phyloP scores from a whole-genome alignment of 2,113 vertebrate species.

The Chinchilla lanigera region DNA sequence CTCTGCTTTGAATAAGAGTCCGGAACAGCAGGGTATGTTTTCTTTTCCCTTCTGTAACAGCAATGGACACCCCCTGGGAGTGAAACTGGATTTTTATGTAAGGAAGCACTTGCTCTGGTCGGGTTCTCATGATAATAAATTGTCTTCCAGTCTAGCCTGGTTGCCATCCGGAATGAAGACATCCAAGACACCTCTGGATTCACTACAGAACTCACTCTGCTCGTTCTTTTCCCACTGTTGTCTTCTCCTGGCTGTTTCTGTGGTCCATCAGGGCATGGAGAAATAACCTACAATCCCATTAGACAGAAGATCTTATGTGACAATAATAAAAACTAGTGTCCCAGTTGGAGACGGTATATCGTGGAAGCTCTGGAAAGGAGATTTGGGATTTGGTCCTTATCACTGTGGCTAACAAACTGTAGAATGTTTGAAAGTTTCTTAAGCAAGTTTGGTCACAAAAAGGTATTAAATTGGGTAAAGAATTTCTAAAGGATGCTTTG shows the following conservation, averaged over 20 bases:
- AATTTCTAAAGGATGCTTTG: not conserved
- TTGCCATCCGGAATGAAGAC: not conserved
- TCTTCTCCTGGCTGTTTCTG: not conserved
- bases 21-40: not conserved
- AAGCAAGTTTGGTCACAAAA: not conserved
- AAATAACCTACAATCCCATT: not conserved
- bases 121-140: not conserved
- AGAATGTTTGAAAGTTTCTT: not conserved
- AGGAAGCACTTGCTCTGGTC: not conserved
- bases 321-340: not conserved
- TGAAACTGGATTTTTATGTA: conserved; percentile 10
- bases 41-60: not conserved
- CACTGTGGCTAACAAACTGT: not conserved
- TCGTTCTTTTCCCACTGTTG: not conserved
- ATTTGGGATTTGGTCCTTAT: not conserved
- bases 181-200: not conserved
- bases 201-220: not conserved
- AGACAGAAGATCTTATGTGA: not conserved
- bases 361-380: not conserved
- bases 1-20: conserved; percentile 30
- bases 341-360: not conserved
- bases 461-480: not conserved
- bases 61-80: not conserved
- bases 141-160: not conserved
- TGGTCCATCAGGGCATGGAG: not conserved